Evolutionary conservation across 2,888 invertebrate species (phyloP).

Genomic region (Temnothorax unifasciatus): DNA sequence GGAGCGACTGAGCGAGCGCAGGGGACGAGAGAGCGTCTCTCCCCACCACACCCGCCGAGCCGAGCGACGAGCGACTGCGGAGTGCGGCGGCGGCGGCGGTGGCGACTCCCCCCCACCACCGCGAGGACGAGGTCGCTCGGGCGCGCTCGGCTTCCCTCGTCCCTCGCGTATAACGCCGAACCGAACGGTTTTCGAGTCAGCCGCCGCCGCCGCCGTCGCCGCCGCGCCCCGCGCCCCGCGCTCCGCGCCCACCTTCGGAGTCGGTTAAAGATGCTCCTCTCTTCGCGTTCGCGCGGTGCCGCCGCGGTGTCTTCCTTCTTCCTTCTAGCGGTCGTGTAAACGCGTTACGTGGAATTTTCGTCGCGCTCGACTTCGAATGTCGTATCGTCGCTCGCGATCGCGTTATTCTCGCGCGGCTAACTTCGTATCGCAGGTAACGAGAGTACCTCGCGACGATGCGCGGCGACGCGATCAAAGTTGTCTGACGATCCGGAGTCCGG

Average conservation of each 20-base stretch:
- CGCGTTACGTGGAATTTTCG: conserved; percentile 46
- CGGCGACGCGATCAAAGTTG: neutral
- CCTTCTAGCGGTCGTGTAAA: conserved; percentile 21
- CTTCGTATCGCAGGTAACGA: neutral
- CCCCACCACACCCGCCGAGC: conserved; percentile 71
- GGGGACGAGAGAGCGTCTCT: conserved; percentile 79
- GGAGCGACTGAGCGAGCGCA: conserved; percentile 81
- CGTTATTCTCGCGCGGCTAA: neutral
- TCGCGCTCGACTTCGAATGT: conserved; percentile 17
- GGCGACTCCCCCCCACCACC: conserved; percentile 54
- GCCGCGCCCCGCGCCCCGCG: conserved; percentile 59
- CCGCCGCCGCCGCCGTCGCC: conserved; percentile 41
- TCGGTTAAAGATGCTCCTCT: conserved; percentile 40
- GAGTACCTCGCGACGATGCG: neutral
- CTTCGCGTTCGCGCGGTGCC: neutral
- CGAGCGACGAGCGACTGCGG: conserved; percentile 5
- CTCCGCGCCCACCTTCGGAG: conserved; percentile 20
- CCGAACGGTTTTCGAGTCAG: conserved; percentile 51
- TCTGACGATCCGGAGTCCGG: neutral
- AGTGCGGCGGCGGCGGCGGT: conserved; percentile 56
- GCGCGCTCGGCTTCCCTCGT: conserved; percentile 31
- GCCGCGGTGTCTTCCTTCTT: neutral
- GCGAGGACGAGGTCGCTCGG: conserved; percentile 29
- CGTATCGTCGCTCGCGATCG: conserved; percentile 8
- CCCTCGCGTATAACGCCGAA: neutral